Evolutionary conservation across 2,113 vertebrate genomes (phyloP).

Genomic region (Calyptomena viridis): DNA sequence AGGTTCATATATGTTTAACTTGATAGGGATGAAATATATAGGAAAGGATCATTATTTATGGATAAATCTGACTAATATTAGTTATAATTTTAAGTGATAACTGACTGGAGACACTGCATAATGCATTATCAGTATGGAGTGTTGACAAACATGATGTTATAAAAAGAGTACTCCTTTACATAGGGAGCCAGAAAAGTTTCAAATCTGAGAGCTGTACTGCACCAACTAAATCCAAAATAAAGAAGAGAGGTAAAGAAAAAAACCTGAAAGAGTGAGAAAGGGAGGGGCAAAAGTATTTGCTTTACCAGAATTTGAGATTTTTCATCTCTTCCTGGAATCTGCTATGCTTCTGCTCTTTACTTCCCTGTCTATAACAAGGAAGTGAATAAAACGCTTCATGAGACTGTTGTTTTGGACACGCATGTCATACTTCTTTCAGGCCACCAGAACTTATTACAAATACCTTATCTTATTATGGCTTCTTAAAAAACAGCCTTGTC

Average conservation of each 20-base stretch:
- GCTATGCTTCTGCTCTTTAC: neutral
- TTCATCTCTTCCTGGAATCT: neutral
- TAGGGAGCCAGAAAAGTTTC: rapidly evolving
- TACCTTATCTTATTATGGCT: neutral
- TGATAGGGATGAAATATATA: rapidly evolving
- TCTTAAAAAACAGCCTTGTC: neutral
- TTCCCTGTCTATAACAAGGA: neutral
- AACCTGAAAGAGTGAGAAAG: neutral
- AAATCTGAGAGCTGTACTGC: neutral
- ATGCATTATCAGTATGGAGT: neutral
- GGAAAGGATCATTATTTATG: neutral
- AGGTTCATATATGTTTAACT: neutral
- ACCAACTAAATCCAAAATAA: neutral
- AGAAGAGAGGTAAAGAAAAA: neutral
- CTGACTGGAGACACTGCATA: neutral
- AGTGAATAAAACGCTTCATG: neutral
- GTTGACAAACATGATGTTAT: neutral
- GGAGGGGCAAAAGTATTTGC: neutral
- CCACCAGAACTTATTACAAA: neutral
- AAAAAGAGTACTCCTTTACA: neutral
- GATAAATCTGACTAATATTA: neutral
- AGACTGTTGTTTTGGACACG: neutral
- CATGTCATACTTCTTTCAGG: neutral
- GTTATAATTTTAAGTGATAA: neutral
- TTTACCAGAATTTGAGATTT: neutral